Conservation (phyloP, 2,888 invertebrate species). For the Priocnemis perturbator region DNA sequence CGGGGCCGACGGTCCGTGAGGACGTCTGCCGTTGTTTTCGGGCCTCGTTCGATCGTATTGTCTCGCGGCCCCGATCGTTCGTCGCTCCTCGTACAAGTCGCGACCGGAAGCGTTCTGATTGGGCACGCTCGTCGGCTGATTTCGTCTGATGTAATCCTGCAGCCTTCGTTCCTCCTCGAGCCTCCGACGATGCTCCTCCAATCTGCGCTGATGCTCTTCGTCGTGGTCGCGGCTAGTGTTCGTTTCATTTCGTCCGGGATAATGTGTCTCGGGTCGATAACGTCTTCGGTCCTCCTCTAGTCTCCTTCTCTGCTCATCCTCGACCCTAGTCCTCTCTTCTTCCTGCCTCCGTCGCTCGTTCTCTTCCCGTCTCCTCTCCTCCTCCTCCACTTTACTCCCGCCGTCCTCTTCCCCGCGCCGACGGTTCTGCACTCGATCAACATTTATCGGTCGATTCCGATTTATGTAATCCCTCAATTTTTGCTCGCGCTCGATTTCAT, state of each 20-base stretch:
- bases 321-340: conserved; percentile 15
- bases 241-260: background rate
- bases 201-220: conserved; percentile 23
- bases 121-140: conserved; percentile 57
- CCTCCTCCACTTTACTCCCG: conserved; percentile 7
- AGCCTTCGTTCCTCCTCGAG: conserved; percentile 54
- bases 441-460: conserved; percentile 55
- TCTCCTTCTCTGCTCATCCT: conserved; percentile 14
- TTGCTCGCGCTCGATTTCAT: conserved; percentile 21
- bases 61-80: conserved; percentile 43
- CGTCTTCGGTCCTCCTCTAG: conserved; percentile 31
- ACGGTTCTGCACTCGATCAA: conserved; percentile 20
- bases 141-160: conserved; percentile 63
- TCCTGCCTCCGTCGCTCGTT: conserved; percentile 13
- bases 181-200: conserved; percentile 19
- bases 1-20: conserved; percentile 58
- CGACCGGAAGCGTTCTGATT: conserved; percentile 28
- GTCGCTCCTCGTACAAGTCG: conserved; percentile 34
- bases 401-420: conserved; percentile 18
- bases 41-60: conserved; percentile 35
- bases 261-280: conserved; percentile 2
- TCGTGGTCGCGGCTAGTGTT: conserved; percentile 13
- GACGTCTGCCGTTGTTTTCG: conserved; percentile 35
- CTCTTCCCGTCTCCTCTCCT: no score
- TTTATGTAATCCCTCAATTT: conserved; percentile 51